Evolutionary conservation across 2,888 invertebrate species (phyloP).

Genomic region (Pyrgus malvae): DNA sequence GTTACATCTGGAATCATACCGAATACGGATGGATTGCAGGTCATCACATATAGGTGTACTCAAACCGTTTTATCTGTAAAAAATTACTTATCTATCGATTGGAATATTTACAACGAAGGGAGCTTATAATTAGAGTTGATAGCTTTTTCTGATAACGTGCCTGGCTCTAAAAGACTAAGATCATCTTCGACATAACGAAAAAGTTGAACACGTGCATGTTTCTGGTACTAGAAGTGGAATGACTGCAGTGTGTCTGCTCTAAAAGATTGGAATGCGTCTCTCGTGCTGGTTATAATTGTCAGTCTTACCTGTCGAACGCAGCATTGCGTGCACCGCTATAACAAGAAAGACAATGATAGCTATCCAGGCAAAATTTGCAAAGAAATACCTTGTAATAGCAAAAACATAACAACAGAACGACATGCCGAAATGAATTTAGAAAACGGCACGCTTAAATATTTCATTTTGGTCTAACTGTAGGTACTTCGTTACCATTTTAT

Average conservation of each 20-base stretch:
- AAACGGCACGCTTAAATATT: not conserved
- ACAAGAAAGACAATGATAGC: conserved; percentile 25
- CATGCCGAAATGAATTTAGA: conserved; percentile 13
- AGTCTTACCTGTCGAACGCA: conserved; percentile 24
- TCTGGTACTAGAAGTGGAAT: not conserved
- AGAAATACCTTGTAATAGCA: conserved; percentile 9
- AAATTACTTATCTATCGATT: too few species aligned
- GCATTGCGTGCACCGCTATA: conserved; percentile 25
- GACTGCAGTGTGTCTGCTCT: not conserved
- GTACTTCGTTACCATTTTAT: too few species aligned
- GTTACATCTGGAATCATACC: too few species aligned
- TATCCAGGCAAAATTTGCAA: conserved; percentile 25
- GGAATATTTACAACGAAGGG: too few species aligned
- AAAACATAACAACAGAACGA: conserved; percentile 7
- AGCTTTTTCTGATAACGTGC: not conserved
- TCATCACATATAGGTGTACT: too few species aligned
- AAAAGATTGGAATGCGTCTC: not conserved
- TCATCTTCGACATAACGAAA: not conserved
- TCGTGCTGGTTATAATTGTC: conserved; percentile 20
- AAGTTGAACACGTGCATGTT: conserved; percentile 2
- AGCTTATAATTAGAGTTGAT: too few species aligned
- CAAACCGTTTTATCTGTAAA: too few species aligned
- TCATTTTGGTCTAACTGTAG: not conserved
- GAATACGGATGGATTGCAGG: too few species aligned
- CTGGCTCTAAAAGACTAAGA: too few species aligned